Base-by-base conservation (phyloP, 1,140 invertebrate species). In the Maniola jurtina region DNA sequence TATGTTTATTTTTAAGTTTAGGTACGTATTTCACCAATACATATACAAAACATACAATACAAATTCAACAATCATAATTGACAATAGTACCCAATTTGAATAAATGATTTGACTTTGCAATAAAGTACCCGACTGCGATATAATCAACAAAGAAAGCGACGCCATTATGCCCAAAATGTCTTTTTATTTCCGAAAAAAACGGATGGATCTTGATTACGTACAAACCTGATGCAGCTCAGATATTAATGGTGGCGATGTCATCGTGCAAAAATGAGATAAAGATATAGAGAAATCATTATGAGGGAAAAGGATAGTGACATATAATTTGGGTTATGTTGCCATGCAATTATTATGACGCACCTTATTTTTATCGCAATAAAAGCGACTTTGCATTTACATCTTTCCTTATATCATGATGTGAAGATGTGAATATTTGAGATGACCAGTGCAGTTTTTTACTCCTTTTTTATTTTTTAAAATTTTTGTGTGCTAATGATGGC, bases 131-230 rank as follows among this genome's bases (percentile, higher is more conserved):
- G 0, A 45, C 9, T 1, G 9, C 42, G 42, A 45, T 11, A n/a
- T 45, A 45, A 45, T 45, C 13, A 45, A 45, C 9, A 45, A 45
- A 6, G 9, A 45, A 45, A 45, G 42, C 10, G 10, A 45, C 13
- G 42, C 42, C 42, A 45, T 0, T 45, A 45, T 13, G 42, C 42
- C 13, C 9, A 45, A 45, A 45, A 45, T n/a, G 42, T 11, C 13
- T 45, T n/a, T 45, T 45, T n/a, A 45, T 45, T 45, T n/a, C 42
- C 42, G n/a, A 45, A 45, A 45, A 45, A 45, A 45, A 45, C 42
- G 6, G 42, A 45, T 45, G 13, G 42, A 45, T 45, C 42, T 45
- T 45, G 42, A 45, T 45, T 45, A 45, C 13, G 13, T 11, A 5
- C 9, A 45, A 45, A 45, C 42, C 42, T 45, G 42, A 13, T 45